Evolutionary conservation across 2,797 vertebrate genomes (phyloP).

Genomic region (Sebastes trivittatus): DNA sequence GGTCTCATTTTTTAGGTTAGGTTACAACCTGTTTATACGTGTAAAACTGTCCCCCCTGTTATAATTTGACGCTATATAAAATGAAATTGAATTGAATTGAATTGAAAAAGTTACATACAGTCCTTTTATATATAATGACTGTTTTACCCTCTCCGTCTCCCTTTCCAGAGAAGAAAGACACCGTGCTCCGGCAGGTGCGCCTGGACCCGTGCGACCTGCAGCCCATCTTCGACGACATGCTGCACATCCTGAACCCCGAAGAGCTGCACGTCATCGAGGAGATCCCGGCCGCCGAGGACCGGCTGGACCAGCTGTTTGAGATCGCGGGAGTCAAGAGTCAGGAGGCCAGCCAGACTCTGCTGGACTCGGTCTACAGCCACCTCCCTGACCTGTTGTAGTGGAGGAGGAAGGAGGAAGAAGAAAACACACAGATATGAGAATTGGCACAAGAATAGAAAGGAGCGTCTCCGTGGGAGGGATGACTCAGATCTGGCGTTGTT

Average conservation of each 20-base stretch:
- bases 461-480: background rate
- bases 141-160: background rate
- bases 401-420: background rate
- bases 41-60: no score
- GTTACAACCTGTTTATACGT: no score
- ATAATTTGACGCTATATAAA: no score
- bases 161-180: conserved; percentile 95
- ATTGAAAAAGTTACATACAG: no score
- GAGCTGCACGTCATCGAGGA: conserved; percentile 93
- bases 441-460: background rate
- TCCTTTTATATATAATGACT: background rate
- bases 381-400: conserved; percentile 92
- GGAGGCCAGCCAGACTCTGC: conserved; percentile 96
- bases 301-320: conserved; percentile 94
- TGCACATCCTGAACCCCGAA: conserved; percentile 95
- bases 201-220: conserved; percentile 97
- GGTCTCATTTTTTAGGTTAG: no score
- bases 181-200: conserved; percentile 95
- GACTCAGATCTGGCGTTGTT: background rate
- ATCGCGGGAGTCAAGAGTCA: conserved; percentile 97
- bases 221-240: conserved; percentile 98
- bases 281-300: conserved; percentile 93
- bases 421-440: background rate
- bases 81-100: no score
- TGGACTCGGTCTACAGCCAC: conserved; percentile 98